Evolutionary conservation across 2,797 vertebrate genomes (phyloP), one percentile per base, ranked within the genome.

Genomic region (Cetoscarus ocellatus): DNA sequence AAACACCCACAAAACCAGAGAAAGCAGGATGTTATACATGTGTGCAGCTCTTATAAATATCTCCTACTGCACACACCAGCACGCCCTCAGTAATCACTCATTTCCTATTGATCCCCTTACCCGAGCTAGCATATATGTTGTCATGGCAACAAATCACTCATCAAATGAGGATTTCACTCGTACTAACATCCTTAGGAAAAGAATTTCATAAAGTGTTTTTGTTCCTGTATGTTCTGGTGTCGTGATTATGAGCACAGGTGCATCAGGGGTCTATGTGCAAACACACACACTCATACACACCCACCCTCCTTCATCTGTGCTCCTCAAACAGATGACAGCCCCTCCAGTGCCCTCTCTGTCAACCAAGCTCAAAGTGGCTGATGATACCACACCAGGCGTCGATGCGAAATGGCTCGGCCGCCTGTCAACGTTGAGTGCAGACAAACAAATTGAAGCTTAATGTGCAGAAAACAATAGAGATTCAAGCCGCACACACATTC

Each of bases 361-460:
- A 80, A 53, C 71, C 58, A 38, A 34, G 6, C 35, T 86, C 61
- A 43, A 52, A 71, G 27, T 36, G 36, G 10, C 71, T 63, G 64
- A 72, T 66, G 71, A 80, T 70, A 68, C 76, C 76, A 53, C 43
- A 45, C 36, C 36, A 14, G 47, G 36, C 74, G 80, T 62, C 3
- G 19, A 71, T 60, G 67, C 10, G 13, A 64, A 48, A 43, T 59
- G 57, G 67, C 39, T 72, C 62, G 17, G 79, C 72, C 6, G 8
- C 64, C 70, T 82, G 77, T 76, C 81, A 80, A 43, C 47, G 1
- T 43, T 6, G 50, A 72, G 76, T 55, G 78, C 76, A 71, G 67
- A 84, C 70, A 75, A 77, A 85, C 76, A 87, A 87, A 84, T 84
- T 83, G 67, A 68, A 77, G 74, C 36, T 72, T 75, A 82, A 83